Evolutionary conservation across 2,797 vertebrate genomes (phyloP).

Genomic region (Crax fasciolata): DNA sequence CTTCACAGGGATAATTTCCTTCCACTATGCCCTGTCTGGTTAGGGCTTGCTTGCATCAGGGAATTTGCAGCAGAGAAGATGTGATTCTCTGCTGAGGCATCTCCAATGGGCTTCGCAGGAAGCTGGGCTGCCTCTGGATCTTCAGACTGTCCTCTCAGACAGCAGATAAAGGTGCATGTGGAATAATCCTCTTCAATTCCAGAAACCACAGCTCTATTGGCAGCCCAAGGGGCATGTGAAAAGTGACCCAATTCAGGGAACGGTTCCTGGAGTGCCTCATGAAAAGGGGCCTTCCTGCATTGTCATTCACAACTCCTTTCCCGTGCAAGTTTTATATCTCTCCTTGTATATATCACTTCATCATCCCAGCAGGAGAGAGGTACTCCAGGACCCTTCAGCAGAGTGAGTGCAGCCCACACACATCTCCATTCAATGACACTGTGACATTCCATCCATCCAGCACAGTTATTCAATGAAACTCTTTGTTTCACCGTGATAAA

Average conservation of each 20-base stretch:
- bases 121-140: background rate
- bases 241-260: rapidly evolving
- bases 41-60: background rate
- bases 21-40: rapidly evolving
- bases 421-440: background rate
- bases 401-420: background rate
- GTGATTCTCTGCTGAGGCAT: rapidly evolving
- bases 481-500: conserved; percentile 32
- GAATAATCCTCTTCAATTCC: background rate
- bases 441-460: conserved; percentile 30
- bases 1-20: background rate
- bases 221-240: rapidly evolving
- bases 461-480: background rate
- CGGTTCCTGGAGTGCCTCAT: background rate
- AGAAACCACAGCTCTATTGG: background rate
- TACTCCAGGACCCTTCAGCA: background rate
- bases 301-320: background rate
- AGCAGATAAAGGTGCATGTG: background rate
- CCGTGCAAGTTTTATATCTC: background rate
- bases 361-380: background rate
- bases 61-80: background rate
- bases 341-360: background rate
- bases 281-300: background rate
- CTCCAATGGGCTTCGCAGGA: background rate
- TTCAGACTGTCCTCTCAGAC: background rate